Evolutionary conservation across 2,888 invertebrate species (phyloP).

Genomic region (Caenorhabditis sp.): DNA sequence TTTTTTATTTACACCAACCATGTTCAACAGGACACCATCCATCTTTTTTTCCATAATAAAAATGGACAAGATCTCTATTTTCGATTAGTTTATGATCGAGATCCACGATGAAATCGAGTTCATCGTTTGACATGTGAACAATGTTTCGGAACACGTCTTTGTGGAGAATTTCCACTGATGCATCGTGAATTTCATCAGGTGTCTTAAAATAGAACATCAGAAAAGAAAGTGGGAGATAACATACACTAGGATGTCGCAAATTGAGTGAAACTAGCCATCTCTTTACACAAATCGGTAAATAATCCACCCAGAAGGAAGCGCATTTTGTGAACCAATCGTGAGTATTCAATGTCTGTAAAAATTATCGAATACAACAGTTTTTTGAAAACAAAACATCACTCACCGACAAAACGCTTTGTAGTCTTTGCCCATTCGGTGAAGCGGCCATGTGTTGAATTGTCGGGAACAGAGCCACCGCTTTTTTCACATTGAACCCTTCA

Average conservation of each 20-base stretch:
- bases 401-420: slow-evolving; percentile 13
- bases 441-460: slow-evolving; percentile 64
- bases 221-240: slow-evolving; percentile 1
- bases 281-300: slow-evolving; percentile 48
- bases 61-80: slow-evolving; percentile 41
- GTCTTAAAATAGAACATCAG: slow-evolving; percentile 23
- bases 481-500: slow-evolving; percentile 48
- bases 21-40: slow-evolving; percentile 59
- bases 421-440: slow-evolving; percentile 59
- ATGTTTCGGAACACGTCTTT: slow-evolving; percentile 58
- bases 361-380: not conserved
- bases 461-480: slow-evolving; percentile 61
- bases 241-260: slow-evolving; percentile 21
- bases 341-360: slow-evolving; percentile 49
- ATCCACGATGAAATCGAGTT: slow-evolving; percentile 46
- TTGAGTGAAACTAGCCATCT: slow-evolving; percentile 47
- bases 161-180: slow-evolving; percentile 51
- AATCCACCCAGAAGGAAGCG: slow-evolving; percentile 54
- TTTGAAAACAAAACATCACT: not conserved
- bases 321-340: slow-evolving; percentile 57
- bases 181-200: slow-evolving; percentile 46
- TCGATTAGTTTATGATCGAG: slow-evolving; percentile 42
- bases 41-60: slow-evolving; percentile 58
- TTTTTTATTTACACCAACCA: too few relatives aligned
- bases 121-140: slow-evolving; percentile 59